These are phyloP conservation scores for Cecidostiba fungosa DNA, from an alignment of 2,888 invertebrate genomes.

Conservation along the genomic window DNA sequence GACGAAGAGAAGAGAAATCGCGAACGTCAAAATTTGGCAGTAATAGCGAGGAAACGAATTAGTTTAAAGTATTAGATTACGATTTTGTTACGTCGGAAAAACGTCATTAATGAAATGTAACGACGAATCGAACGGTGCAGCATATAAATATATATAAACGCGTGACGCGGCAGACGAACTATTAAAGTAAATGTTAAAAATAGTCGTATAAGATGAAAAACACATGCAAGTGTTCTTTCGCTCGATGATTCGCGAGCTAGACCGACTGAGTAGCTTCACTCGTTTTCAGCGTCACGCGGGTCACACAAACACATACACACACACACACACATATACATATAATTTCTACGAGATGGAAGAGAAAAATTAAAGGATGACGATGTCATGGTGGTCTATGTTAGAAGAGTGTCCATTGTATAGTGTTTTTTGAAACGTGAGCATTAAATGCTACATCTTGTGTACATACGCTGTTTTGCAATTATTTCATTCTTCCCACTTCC, in stretches of 20 bases:
- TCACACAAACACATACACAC: constrained; percentile 54
- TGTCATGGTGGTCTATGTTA: constrained; percentile 79
- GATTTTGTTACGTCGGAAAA: constrained; percentile 33
- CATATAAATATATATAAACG: constrained; percentile 50
- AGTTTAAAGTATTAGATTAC: constrained; percentile 51
- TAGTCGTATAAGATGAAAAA: constrained; percentile 54
- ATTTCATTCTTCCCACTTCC: constrained; percentile 64
- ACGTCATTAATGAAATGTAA: constrained; percentile 19
- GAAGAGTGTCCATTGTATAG: constrained; percentile 80
- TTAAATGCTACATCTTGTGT: constrained; percentile 80
- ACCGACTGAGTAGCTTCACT: constrained; percentile 69
- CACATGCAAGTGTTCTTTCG: constrained; percentile 65
- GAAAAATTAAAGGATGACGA: constrained; percentile 69
- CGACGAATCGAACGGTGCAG: constrained; percentile 55
- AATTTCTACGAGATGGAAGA: constrained; percentile 43
- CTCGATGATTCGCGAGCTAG: constrained; percentile 71
- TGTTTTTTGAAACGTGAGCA: constrained; percentile 80
- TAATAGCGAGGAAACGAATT: constrained; percentile 7
- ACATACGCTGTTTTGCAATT: constrained; percentile 72
- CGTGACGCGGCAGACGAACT: constrained; percentile 41
- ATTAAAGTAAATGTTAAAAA: constrained; percentile 40
- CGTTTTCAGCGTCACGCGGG: constrained; percentile 69
- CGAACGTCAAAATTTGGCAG: constrained; percentile 17
- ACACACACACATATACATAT: constrained; percentile 22
- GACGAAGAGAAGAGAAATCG: constrained; percentile 31